These are phyloP conservation scores for Lytechinus variegatus DNA, from an alignment of 35 echinoderm and acorn worm genomes.

Conservation along the genomic window DNA sequence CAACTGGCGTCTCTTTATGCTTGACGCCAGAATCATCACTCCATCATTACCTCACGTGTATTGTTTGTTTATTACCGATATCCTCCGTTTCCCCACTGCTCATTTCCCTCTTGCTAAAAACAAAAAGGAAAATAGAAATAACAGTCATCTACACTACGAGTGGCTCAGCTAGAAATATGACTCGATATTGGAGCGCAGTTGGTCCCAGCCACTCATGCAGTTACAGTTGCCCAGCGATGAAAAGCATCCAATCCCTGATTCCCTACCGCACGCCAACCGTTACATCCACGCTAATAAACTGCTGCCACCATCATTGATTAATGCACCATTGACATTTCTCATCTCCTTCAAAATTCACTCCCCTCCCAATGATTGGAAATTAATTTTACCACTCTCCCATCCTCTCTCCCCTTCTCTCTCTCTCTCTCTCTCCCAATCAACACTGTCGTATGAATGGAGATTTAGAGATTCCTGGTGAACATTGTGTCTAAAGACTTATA, in stretches of 20 bases:
- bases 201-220: constrained; percentile 20
- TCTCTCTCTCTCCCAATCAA: background rate
- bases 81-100: background rate
- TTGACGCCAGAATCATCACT: background rate
- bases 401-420: background rate
- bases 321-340: constrained; percentile 41
- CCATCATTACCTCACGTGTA: background rate
- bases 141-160: background rate
- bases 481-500: background rate
- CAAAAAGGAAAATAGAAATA: background rate
- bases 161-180: background rate
- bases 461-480: background rate
- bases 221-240: background rate
- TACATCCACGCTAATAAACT: constrained; percentile 26
- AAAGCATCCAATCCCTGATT: constrained; percentile 3
- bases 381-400: constrained; percentile 19
- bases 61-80: constrained; percentile 3
- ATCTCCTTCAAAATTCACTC: constrained; percentile 15
- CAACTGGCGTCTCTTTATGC: background rate
- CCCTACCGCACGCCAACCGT: background rate
- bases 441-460: background rate
- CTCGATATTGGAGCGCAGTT: background rate
- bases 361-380: constrained; percentile 34
- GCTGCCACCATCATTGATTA: constrained; percentile 46
- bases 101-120: background rate